Conservation (phyloP, 2,888 invertebrate species). For the Meandrusa payeni region DNA sequence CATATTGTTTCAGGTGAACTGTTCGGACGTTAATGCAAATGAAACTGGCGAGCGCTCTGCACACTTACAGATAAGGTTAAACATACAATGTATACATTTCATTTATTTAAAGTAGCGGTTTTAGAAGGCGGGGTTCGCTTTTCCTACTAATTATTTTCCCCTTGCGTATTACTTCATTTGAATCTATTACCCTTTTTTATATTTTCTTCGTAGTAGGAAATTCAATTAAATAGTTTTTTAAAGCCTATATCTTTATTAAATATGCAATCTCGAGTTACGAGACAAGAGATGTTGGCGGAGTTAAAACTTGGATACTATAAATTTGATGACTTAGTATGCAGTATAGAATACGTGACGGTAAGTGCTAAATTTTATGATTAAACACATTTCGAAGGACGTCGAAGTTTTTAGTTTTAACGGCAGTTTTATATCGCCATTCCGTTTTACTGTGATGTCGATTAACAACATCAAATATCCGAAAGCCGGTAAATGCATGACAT, state of each 20-base stretch:
- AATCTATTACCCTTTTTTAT: no score
- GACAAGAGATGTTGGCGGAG: no score
- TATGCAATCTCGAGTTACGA: no score
- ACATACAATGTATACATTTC: no score
- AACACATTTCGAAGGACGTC: conserved; percentile 8
- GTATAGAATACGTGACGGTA: conserved; percentile 9
- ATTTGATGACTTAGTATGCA: conserved; percentile 3
- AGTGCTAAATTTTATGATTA: conserved; percentile 13
- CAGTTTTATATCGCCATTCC: conserved; percentile 10
- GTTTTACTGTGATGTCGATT: conserved; percentile 7
- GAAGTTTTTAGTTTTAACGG: conserved; percentile 6
- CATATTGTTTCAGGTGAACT: conserved; percentile 1
- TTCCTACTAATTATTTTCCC: no score
- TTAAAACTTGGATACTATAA: conserved; percentile 3
- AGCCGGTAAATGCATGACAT: not conserved
- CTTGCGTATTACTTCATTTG: no score
- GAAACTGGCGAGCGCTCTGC: not conserved
- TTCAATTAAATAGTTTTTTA: no score
- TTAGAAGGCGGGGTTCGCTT: no score
- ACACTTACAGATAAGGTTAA: no score
- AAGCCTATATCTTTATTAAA: not conserved
- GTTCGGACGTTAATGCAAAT: no score
- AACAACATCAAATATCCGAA: conserved; percentile 2
- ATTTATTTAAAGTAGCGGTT: no score
- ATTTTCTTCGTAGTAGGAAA: no score